Conservation (phyloP, 1,140 invertebrate species). For the Drosophila azteca region DNA sequence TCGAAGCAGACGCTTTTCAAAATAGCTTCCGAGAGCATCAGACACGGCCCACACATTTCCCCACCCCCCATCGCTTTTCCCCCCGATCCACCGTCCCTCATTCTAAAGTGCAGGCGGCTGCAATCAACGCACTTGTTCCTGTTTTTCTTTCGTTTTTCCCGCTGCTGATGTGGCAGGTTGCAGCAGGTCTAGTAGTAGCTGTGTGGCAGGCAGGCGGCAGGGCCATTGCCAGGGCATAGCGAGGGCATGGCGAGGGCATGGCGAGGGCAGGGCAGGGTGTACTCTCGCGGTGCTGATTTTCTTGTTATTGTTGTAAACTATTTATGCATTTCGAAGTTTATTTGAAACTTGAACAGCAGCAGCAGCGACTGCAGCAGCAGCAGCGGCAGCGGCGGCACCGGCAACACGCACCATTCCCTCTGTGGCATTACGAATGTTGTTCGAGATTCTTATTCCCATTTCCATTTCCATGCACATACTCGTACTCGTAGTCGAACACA, state of each 20-base stretch:
- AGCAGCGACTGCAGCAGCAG: constrained; percentile 7
- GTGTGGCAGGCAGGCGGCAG: too few species aligned
- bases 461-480: constrained; percentile 3
- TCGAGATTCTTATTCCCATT: constrained; percentile 40
- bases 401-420: constrained; percentile 48
- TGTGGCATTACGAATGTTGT: constrained; percentile 60
- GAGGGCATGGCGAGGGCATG: too few species aligned
- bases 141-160: constrained; percentile 51
- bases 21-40: constrained; percentile 48
- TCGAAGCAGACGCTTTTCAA: constrained; percentile 45
- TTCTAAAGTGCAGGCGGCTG: constrained; percentile 57
- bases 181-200: too few species aligned
- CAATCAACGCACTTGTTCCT: constrained; percentile 81
- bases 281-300: constrained; percentile 17
- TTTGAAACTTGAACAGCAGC: constrained; percentile 67
- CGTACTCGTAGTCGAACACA: not conserved
- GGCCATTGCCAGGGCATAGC: too few species aligned
- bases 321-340: constrained; percentile 82
- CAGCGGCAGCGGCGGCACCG: constrained; percentile 12
- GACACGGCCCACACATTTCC: constrained; percentile 53
- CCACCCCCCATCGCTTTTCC: not conserved
- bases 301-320: constrained; percentile 81
- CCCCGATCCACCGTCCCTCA: constrained; percentile 8
- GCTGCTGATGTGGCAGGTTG: constrained; percentile 16
- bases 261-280: too few species aligned